phyloP scores from a whole-genome alignment of 2,888 invertebrate species.

The Strigamia transsilvanica region DNA sequence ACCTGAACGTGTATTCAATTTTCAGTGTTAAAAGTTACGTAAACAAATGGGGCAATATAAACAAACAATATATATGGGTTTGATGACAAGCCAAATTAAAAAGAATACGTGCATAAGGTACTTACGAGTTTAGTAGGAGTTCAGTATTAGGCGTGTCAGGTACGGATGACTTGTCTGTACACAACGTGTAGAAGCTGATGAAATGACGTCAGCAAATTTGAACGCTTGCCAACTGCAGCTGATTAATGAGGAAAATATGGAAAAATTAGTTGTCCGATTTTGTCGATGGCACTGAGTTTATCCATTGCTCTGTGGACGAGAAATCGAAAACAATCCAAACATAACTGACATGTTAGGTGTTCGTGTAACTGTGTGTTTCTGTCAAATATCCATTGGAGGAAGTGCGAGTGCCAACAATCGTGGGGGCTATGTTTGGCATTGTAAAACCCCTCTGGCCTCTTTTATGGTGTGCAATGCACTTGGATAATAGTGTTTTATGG shows the following conservation, averaged over 20 bases:
- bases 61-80: conserved; percentile 13
- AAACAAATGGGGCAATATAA: conserved; percentile 10
- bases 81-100: neutral
- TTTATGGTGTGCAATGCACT: conserved; percentile 39
- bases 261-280: neutral
- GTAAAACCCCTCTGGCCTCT: conserved; percentile 47
- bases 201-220: conserved; percentile 43
- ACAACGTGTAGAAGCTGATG: conserved; percentile 23
- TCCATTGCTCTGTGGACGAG: neutral
- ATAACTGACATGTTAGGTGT: conserved; percentile 20
- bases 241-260: conserved; percentile 12
- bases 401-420: conserved; percentile 15
- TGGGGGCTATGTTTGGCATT: conserved; percentile 17
- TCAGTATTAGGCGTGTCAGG: conserved; percentile 10
- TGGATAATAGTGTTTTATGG: conserved; percentile 49
- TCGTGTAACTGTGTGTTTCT: conserved; percentile 21
- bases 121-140: neutral
- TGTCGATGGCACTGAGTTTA: neutral
- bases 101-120: neutral
- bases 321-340: conserved; percentile 29
- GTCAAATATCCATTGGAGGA: conserved; percentile 39
- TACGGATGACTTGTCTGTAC: conserved; percentile 1
- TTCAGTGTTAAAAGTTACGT: conserved; percentile 35
- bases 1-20: conserved; percentile 20
- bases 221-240: conserved; percentile 34